Base-by-base conservation (phyloP, 1,140 invertebrate genomes). In the Gryon sp. region DNA sequence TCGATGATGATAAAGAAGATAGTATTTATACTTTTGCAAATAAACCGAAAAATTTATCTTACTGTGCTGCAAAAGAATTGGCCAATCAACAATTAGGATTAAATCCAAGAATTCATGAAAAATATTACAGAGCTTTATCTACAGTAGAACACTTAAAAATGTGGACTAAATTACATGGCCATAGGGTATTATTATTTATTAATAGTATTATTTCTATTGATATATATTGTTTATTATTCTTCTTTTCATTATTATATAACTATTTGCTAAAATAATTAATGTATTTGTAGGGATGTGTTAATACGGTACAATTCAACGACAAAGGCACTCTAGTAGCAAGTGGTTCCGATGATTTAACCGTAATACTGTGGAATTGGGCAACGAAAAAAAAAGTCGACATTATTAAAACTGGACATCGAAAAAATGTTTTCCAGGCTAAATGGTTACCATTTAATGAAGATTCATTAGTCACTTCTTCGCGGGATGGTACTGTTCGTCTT, bases 311-410 rank as follows among this genome's bases (percentile, higher is more conserved):
- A 89, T 99, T 98, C 86, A 97, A 97, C 89, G 91, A 92, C 43
- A 89, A 91, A 83, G 95, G 95, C 26, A 92, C 92, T 36, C 87
- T 94, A 36, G 85, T 98, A 43, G 95, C 93, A 0, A 97, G 95
- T 84, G 96, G 95, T 2, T 98, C 97, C 0, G 97, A 99, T 90
- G 97, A 99, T 89, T 91, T 94, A 6, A 90, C 92, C 34, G 92
- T 98, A 19, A 90, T 95, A 19, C 87, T 99, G 14, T 99, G 97
- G 97, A 94, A 98, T 84, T 98, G 97, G 97, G 92, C 94, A 8
- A 83, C 89, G 4, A 93, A 93, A 60, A 92, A 92, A 76, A 88
- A 90, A 2, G 77, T 92, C 5, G 86, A 94, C 43, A 88, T 88
- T 14, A 94, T 94, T 78, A 90, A 93, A 59, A 95, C 93, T 38